Conservation (phyloP, 2,797 vertebrate genomes). For the Brotula barbata region DNA sequence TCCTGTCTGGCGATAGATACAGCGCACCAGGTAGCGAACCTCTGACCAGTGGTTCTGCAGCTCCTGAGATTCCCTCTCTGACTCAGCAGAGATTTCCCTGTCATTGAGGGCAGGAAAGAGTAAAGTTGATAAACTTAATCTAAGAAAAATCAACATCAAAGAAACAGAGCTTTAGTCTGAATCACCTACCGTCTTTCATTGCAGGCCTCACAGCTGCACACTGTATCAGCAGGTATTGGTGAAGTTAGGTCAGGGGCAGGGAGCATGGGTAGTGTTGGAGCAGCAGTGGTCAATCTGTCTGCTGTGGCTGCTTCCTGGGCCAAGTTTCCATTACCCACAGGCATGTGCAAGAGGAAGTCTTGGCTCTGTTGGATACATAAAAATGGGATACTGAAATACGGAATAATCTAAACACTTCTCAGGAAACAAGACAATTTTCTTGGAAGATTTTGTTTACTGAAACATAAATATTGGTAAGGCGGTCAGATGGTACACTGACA, state of each 20-base stretch:
- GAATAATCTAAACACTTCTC: background rate
- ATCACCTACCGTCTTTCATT: constrained; percentile 87
- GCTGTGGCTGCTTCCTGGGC: constrained; percentile 81
- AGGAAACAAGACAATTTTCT: background rate
- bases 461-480: background rate
- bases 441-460: background rate
- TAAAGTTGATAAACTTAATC: no score
- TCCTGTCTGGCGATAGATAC: constrained; percentile 95
- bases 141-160: no score
- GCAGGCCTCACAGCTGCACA: constrained; percentile 94
- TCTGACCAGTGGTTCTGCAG: constrained; percentile 99
- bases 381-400: constrained; percentile 14
- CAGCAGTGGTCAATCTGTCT: constrained; percentile 83
- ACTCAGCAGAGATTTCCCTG: constrained; percentile 92
- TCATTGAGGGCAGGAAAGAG: background rate
- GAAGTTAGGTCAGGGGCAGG: constrained; percentile 83
- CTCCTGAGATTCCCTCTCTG: constrained; percentile 93
- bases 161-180: background rate
- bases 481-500: background rate
- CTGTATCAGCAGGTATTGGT: constrained; percentile 81
- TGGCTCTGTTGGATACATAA: constrained; percentile 79
- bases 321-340: constrained; percentile 84
- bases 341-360: constrained; percentile 95
- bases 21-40: constrained; percentile 94
- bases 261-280: constrained; percentile 83